phyloP scores from a whole-genome alignment of 2,888 invertebrate species.

The Leptopilina drosophilae region DNA sequence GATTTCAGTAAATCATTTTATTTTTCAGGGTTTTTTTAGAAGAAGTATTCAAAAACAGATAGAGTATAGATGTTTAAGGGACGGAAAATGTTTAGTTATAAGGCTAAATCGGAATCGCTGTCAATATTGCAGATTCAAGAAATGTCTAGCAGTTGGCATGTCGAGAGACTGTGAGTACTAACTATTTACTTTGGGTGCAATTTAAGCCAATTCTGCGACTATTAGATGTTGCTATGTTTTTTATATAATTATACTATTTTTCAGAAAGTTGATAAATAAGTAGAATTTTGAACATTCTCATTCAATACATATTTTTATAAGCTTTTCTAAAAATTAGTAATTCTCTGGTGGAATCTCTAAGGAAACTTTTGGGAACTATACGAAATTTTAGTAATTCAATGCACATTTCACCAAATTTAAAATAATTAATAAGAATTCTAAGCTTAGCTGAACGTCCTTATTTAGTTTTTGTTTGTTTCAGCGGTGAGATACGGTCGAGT shows the following conservation, averaged over 20 bases:
- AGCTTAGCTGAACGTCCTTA: too few relatives aligned
- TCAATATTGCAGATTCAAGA: slow-evolving; percentile 97
- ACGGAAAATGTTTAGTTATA: slow-evolving; percentile 96
- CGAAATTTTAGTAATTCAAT: too few relatives aligned
- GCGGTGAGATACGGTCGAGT: slow-evolving; percentile 98
- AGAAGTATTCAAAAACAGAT: slow-evolving; percentile 98
- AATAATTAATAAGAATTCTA: too few relatives aligned
- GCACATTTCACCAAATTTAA: too few relatives aligned
- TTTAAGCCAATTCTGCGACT: too few relatives aligned
- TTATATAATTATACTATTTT: too few relatives aligned
- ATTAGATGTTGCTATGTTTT: too few relatives aligned
- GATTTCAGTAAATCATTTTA: neutral
- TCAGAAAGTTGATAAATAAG: too few relatives aligned
- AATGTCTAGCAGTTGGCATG: slow-evolving; percentile 97
- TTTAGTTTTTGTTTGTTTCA: slow-evolving; percentile 72
- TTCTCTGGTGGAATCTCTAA: too few relatives aligned
- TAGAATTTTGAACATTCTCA: neutral
- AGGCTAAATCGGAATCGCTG: slow-evolving; percentile 96
- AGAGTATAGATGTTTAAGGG: slow-evolving; percentile 94
- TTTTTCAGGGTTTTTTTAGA: slow-evolving; percentile 93
- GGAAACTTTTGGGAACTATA: too few relatives aligned
- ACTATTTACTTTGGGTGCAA: neutral
- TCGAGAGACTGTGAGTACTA: slow-evolving; percentile 94
- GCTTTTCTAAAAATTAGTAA: too few relatives aligned
- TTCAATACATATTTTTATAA: too few relatives aligned